Evolutionary conservation across 2,888 invertebrate genomes (phyloP).

Genomic region (Leptinotarsa peninsularis): DNA sequence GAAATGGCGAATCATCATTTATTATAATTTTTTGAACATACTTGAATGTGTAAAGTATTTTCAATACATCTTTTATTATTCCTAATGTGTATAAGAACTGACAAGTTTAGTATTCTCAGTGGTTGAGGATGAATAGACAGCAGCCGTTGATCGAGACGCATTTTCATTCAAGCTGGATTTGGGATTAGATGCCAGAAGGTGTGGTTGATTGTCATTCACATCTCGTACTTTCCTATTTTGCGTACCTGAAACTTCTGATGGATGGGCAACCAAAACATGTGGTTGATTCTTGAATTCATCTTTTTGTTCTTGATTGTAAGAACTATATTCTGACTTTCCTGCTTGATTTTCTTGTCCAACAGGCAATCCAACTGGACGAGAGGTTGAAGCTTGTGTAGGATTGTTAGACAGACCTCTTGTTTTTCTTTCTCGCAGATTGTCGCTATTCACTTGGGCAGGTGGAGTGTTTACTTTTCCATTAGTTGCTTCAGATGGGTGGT

Average conservation of each 20-base stretch:
- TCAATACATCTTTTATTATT: too few species aligned
- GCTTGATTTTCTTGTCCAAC: background rate
- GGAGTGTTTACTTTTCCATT: background rate
- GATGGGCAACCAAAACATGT: background rate
- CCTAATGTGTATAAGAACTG: background rate
- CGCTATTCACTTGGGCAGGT: background rate
- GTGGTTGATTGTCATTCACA: conserved; percentile 5
- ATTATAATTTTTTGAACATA: background rate
- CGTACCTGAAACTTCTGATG: background rate
- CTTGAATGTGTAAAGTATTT: too few species aligned
- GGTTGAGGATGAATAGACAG: background rate
- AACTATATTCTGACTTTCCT: background rate
- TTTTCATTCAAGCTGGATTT: background rate
- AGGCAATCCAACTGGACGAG: background rate
- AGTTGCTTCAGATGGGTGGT: background rate
- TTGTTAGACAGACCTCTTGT: background rate
- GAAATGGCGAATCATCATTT: background rate
- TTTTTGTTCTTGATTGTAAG: background rate
- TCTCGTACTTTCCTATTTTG: background rate
- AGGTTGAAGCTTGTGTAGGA: background rate
- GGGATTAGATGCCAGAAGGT: conserved; percentile 2
- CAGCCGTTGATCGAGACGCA: background rate
- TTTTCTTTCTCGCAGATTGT: background rate
- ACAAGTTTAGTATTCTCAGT: background rate
- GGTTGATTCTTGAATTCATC: background rate